A percentile compares a stretch with the other conserved stretches of the same genome.
phyloP scores from a whole-genome alignment of 2,797 vertebrate species.

The Thripadectes ignobilis region DNA sequence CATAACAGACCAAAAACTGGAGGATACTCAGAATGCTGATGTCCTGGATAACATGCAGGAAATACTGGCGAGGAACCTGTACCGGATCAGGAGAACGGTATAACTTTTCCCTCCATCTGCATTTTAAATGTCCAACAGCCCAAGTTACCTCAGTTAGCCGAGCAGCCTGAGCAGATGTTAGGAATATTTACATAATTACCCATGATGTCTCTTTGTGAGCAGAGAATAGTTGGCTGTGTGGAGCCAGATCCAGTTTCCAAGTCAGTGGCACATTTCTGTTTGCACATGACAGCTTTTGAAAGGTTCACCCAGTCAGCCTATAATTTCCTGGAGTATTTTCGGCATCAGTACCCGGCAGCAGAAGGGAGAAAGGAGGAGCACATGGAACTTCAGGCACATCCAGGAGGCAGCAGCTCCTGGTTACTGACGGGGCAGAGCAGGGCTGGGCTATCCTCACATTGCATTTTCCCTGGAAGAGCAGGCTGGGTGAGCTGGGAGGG shows the following conservation, averaged over 20 bases:
- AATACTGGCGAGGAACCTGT: constrained; percentile 83
- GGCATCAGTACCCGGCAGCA: constrained; percentile 2
- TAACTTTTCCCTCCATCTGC: background rate
- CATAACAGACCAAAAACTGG: constrained; percentile 60
- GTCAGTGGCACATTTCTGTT: constrained; percentile 61
- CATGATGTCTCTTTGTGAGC: constrained; percentile 48
- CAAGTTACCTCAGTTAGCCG: background rate
- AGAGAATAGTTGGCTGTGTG: constrained; percentile 56
- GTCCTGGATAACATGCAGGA: constrained; percentile 82
- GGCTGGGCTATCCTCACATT: background rate
- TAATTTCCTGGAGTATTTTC: constrained; percentile 61
- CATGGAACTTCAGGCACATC: background rate
- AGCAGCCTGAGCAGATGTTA: constrained; percentile 51
- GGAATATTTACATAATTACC: constrained; percentile 62
- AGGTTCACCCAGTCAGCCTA: constrained; percentile 58
- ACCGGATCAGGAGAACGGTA: constrained; percentile 82
- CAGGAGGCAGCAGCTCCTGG: background rate
- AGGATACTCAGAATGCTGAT: constrained; percentile 18
- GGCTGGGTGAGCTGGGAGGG: background rate
- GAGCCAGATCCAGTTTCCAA: constrained; percentile 60
- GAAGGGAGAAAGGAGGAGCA: constrained; percentile 1
- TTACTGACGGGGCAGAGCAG: background rate
- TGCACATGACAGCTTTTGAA: constrained; percentile 63
- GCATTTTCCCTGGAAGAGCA: background rate
- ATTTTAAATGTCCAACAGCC: constrained; percentile 13